Percentiles rank a stretch among this genome's conserved stretches.
phyloP scores from a whole-genome alignment of 1,140 invertebrate species.

The Yoshiicerus persimilis region DNA sequence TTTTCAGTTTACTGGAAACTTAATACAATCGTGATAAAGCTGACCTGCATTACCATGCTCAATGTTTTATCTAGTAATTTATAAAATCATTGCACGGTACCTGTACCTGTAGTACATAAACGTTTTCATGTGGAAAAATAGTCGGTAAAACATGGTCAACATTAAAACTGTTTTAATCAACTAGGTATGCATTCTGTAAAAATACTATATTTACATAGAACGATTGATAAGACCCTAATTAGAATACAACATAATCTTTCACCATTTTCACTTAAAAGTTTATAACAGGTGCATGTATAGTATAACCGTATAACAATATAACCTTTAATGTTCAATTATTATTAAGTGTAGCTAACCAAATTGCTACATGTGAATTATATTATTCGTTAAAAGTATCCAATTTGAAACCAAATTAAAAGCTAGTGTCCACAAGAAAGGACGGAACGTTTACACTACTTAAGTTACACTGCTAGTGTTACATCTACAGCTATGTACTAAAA shows the following conservation, averaged over 20 bases:
- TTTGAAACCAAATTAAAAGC: not conserved
- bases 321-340: not conserved
- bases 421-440: not conserved
- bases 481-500: not conserved
- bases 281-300: no score
- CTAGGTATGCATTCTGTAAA: not conserved
- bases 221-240: slow-evolving; percentile 3
- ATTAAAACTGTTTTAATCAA: not conserved
- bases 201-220: not conserved
- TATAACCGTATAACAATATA: no score
- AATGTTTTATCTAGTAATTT: no score
- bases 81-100: no score
- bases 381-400: not conserved
- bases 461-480: not conserved
- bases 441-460: not conserved
- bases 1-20: no score
- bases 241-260: not conserved
- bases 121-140: not conserved
- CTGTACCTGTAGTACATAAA: no score
- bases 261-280: not conserved
- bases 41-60: no score
- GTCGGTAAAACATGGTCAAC: not conserved
- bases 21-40: no score
- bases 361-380: no score
- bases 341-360: not conserved